Base-by-base conservation (phyloP, 2,797 vertebrate genomes). In the Sandelia bainsii region DNA sequence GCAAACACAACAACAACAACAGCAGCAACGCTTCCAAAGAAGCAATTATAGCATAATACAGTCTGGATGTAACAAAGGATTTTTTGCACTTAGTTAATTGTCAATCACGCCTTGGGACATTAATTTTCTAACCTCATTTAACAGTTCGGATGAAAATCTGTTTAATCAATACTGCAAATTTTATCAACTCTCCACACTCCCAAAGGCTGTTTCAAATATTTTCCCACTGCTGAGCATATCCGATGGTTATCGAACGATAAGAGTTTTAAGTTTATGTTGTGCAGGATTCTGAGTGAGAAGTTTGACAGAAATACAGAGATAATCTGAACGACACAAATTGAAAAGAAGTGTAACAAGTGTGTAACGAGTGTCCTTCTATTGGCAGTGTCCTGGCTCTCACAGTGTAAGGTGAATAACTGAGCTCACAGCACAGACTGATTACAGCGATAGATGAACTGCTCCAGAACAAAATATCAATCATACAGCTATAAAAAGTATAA, bases 341-440 rank as follows among this genome's bases (percentile, higher is more conserved):
- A 85, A 79, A 82, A 49, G 61, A 53, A 17, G 51, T n/a, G n/a
- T n/a, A 69, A 88, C 87, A 77, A 80, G 52, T 83, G 52, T 83
- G 81, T 82, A 73, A 87, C 51, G 88, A 85, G 83, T 71, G 61
- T 60, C 68, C 60, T 44, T 52, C 61, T 80, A 46, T 68, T 76
- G 77, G 81, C 83, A 62, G 58, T 23, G 54, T 50, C 53, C 62
- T 19, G 68, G 61, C 69, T 71, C 40, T 49, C 65, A 77, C 56
- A 57, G 62, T 77, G 72, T 54, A 37, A 80, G 58, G 71, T 80
- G 83, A 91, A 80, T 81, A 67, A 81, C 68, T 20, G 51, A 52
- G 70, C 69, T 60, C 62, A 71, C 85, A 83, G 84, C 83, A 79
- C 56, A 71, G 71, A 78, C 72, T 62, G 73, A 84, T 85, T 80